These are phyloP conservation scores for Tanytarsus gracilentus DNA, from an alignment of 2,888 invertebrate species.

Conservation along the genomic window DNA sequence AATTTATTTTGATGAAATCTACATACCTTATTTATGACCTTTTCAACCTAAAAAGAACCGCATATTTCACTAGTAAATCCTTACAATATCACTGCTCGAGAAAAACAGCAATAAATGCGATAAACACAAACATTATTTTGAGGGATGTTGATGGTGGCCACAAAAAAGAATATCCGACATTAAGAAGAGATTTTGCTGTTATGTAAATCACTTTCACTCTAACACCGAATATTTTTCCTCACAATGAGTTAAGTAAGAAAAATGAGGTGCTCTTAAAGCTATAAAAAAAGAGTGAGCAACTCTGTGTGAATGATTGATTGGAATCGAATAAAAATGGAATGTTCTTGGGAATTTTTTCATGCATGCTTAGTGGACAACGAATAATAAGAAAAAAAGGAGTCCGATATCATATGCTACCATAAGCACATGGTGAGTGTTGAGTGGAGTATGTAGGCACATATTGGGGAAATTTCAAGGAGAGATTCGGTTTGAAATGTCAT, in stretches of 20 bases:
- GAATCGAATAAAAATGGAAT: background rate
- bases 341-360: no score
- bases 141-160: no score
- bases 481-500: constrained; percentile 21
- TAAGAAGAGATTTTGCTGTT: background rate
- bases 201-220: background rate
- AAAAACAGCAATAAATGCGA: background rate
- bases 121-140: no score
- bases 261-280: constrained; percentile 1
- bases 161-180: no score
- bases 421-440: no score
- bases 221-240: background rate
- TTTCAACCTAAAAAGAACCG: no score
- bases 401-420: background rate
- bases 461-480: background rate
- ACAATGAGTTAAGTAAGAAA: background rate
- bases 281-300: background rate
- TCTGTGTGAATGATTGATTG: background rate
- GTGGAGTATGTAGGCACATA: background rate
- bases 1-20: no score
- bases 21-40: no score
- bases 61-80: no score
- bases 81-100: no score
- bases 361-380: no score
- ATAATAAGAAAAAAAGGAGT: background rate